Conservation (phyloP, 2,113 vertebrate species). For the Corythornis madagascariensis region DNA sequence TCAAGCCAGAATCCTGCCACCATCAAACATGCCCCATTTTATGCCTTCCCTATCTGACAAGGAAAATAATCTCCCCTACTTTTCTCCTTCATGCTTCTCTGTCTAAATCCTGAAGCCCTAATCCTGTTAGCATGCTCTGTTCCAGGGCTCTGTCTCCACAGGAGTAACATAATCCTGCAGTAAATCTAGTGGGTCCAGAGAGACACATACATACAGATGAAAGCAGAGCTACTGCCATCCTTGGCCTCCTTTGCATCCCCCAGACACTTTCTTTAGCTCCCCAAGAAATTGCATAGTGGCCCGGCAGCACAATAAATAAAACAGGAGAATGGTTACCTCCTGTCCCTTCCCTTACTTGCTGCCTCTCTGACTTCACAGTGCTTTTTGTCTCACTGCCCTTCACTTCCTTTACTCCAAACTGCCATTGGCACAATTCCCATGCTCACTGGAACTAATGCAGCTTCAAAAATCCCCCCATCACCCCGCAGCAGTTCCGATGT, state of each 20-base stretch:
- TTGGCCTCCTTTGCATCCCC: slow-evolving; percentile 1
- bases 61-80: slow-evolving; percentile 65
- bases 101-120: slow-evolving; percentile 78
- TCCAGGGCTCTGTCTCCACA: slow-evolving; percentile 72
- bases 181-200: slow-evolving; percentile 70
- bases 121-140: slow-evolving; percentile 80
- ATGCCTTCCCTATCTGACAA: slow-evolving; percentile 40
- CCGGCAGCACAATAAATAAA: slow-evolving; percentile 53
- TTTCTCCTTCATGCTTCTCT: slow-evolving; percentile 72
- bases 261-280: background rate
- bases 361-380: background rate
- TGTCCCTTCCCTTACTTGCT: background rate
- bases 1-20: slow-evolving; percentile 12
- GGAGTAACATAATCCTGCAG: slow-evolving; percentile 77
- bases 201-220: background rate
- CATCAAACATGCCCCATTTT: slow-evolving; percentile 46
- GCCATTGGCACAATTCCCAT: slow-evolving; percentile 44
- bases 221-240: slow-evolving; percentile 41
- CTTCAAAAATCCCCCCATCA: slow-evolving; percentile 17
- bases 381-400: background rate
- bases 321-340: background rate
- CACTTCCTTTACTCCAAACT: slow-evolving; percentile 13
- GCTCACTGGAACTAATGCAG: slow-evolving; percentile 51
- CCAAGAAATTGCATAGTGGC: slow-evolving; percentile 25
- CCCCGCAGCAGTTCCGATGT: background rate